Conservation (phyloP, 2,888 invertebrate genomes). For the Spodoptera exigua region DNA sequence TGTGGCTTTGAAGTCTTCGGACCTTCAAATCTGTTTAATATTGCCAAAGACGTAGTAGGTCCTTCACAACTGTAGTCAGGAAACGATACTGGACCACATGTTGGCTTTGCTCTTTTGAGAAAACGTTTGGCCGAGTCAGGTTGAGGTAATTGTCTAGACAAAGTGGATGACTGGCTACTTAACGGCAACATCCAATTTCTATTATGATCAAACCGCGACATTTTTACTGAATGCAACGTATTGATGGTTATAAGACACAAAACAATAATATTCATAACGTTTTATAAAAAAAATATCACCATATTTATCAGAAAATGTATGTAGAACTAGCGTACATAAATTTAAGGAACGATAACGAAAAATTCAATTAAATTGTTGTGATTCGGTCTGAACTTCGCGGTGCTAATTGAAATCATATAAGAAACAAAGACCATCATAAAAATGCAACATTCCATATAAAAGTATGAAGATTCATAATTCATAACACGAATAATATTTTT, state of each 20-base stretch:
- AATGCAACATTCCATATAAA: no score
- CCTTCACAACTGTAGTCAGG: slow-evolving; percentile 22
- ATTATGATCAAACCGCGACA: not conserved
- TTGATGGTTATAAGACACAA: slow-evolving; percentile 6
- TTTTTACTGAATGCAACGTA: not conserved
- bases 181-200: not conserved
- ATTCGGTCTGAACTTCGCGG: not conserved
- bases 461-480: no score
- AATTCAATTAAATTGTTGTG: not conserved
- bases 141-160: not conserved
- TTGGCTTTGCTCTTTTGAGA: slow-evolving; percentile 4
- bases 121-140: no score
- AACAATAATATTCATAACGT: slow-evolving; percentile 20
- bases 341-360: not conserved
- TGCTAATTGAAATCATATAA: no score
- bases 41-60: not conserved
- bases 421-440: no score
- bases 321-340: not conserved
- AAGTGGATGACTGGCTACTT: not conserved
- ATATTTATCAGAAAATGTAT: slow-evolving; percentile 9
- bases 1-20: not conserved
- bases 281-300: slow-evolving; percentile 5
- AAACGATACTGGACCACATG: slow-evolving; percentile 6
- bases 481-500: no score
- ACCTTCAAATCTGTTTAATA: not conserved